Base-by-base conservation (phyloP, 64 coral and sea anemone genomes). In the Pocillopora damicornis region DNA sequence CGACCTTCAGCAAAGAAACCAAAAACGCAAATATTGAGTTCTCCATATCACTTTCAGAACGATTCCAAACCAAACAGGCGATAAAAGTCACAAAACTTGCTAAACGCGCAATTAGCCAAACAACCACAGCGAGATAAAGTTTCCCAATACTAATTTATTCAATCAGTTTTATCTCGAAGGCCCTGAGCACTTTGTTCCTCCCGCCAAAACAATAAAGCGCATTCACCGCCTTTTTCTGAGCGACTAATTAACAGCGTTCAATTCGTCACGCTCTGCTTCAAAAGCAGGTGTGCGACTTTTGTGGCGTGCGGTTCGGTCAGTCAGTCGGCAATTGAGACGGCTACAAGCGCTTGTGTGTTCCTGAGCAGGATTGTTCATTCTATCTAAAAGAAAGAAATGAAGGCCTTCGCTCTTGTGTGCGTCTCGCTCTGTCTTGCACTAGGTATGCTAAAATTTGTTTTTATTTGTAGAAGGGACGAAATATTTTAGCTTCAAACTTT, bases 301-400 rank as follows among this genome's bases (percentile, higher is more conserved):
- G 64, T 66, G 61, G 18, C 23, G 36, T 13, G 38, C 36, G 38
- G 37, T 67, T 65, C 67, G 15, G 30, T 18, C 10, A 11, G 42
- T 20, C 37, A 57, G 37, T 56, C 38, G 77, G 57, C 77, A 58
- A 11, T 22, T 18, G 25, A 37, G 37, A 8, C 7, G 64, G 81
- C 13, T 30, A 7, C 15, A 22, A 71, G 36, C 37, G 63, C 57
- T 51, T 51, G 42, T 57, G 81, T 58, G 36, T 57, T 68, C 58
- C 13, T 17, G 42, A 51, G 42, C 42, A 51, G 51, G 80, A 37
- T 12, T 63, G 20, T 17, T 85, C 35, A n/a, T 22, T 13, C 65
- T 66, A 38, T 37, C 67, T 72, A 72, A 58, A 12, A 73, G 81
- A 85, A 2, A 72, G 68, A 83, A 85, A 85, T 85, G 81, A 85